Evolutionary conservation across 1,140 invertebrate genomes (phyloP), one percentile per base, ranked within the genome.

Genomic region (Caenorhabditis briggsae): DNA sequence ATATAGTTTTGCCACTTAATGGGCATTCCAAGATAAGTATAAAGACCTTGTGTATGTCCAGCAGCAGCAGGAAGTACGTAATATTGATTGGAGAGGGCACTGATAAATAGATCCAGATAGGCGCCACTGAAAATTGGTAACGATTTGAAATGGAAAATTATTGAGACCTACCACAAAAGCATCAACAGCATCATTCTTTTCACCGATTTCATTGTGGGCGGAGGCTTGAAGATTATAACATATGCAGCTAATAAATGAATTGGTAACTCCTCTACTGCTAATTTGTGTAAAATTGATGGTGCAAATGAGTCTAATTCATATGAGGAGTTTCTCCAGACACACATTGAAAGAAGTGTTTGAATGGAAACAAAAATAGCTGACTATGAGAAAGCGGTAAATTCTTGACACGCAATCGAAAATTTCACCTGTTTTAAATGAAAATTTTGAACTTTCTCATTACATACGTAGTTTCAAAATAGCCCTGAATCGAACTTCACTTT

Each of bases 101-200:
- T 70, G 64, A 70, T n/a, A 2, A 70, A 70, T 5, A 70, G 18
- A 46, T 70, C 64, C 14, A 70, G 64, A 14, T 43, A 70, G 14
- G 64, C 64, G 1, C 64, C 41, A 18, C 64, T 70, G 64, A 46
- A 70, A 70, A 58, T 58, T 64, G 16, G 64, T 23, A 70, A 70
- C 9, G 1, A 70, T 2, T 1, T 18, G 3, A 20, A 16, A 14
- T 70, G 1, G 2, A 33, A 33, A 41, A 5, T 5, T 46, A 46
- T 5, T 25, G 0, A n/a, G n/a, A 25, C 20, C 11, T 43, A 70
- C 64, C 64, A 70, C n/a, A 70, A 25, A 70, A 46, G 64, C 64
- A 70, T 70, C 2, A 46, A 9, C 5, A 70, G 18, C 64, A 70
- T 46, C 64, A 70, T 43, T 5, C 64, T 3, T 61, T 61, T 61